A percentile compares a stretch with the other conserved stretches of the same genome.
phyloP scores from a whole-genome alignment of 2,797 vertebrate species.

The Otolemur crassicaudatus region DNA sequence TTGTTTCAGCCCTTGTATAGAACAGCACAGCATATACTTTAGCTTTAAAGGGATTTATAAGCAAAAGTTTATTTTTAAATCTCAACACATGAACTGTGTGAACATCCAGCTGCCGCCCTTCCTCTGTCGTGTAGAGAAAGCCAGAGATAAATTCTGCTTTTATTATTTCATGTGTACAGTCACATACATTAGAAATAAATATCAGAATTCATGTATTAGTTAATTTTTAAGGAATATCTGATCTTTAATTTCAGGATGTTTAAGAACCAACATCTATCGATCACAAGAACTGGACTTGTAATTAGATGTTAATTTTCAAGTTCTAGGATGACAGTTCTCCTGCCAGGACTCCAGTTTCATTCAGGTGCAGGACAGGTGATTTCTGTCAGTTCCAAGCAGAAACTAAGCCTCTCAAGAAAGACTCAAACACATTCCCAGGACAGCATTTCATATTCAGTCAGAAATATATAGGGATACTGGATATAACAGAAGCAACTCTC shows the following conservation, averaged over 20 bases:
- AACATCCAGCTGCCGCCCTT: background rate
- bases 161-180: background rate
- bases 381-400: background rate
- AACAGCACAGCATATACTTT: constrained; percentile 16
- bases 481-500: background rate
- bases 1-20: constrained; percentile 61
- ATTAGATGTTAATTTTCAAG: constrained; percentile 17
- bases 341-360: background rate
- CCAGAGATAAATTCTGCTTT: background rate
- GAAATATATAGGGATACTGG: background rate
- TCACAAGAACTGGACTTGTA: background rate
- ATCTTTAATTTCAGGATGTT: background rate
- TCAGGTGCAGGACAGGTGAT: background rate
- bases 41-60: constrained; percentile 54
- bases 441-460: background rate
- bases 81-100: background rate
- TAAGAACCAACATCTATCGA: background rate
- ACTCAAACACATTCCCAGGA: background rate
- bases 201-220: background rate
- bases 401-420: constrained; percentile 12
- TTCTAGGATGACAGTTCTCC: background rate
- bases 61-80: constrained; percentile 66
- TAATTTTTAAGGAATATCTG: background rate
- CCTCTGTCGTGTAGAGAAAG: background rate
- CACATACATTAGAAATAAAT: constrained; percentile 22